A percentile compares a stretch with the other conserved stretches of the same genome.
These are phyloP conservation scores for Galaxias olidus DNA, from an alignment of 2,797 vertebrate genomes.

Conservation along the genomic window DNA sequence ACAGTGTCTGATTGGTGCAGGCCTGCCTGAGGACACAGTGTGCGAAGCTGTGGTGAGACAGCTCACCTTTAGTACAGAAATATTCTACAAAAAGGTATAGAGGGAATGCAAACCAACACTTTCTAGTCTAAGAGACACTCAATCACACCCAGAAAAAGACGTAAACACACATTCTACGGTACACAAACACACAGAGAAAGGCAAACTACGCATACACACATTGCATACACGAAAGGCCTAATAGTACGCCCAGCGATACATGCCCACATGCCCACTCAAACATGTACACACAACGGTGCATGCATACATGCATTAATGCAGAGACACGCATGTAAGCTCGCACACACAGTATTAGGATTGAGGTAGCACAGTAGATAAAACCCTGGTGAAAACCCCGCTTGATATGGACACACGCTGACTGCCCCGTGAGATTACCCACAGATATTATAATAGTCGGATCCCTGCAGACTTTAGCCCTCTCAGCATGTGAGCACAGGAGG, in stretches of 20 bases:
- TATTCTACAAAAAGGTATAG: too few relatives aligned
- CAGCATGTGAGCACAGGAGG: conserved; percentile 29
- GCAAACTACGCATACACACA: too few relatives aligned
- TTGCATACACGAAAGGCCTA: neutral
- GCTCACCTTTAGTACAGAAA: too few relatives aligned
- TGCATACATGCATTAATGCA: neutral
- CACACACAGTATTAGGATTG: neutral
- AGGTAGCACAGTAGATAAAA: neutral
- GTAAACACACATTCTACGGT: too few relatives aligned
- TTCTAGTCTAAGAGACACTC: too few relatives aligned
- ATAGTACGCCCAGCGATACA: neutral
- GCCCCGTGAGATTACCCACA: conserved; percentile 37
- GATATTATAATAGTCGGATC: neutral
- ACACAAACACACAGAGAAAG: too few relatives aligned
- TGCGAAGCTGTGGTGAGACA: conserved; percentile 1
- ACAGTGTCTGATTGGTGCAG: conserved; percentile 28
- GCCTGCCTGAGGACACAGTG: conserved; percentile 11
- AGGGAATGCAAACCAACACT: too few relatives aligned
- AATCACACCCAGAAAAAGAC: too few relatives aligned
- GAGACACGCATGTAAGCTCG: conserved; percentile 7
- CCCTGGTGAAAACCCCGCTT: conserved; percentile 14
- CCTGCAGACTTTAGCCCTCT: conserved; percentile 11
- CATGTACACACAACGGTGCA: neutral
- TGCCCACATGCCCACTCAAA: neutral
- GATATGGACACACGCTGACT: neutral